Conservation (phyloP, 2,113 vertebrate species). For the Danionella cerebrum region DNA sequence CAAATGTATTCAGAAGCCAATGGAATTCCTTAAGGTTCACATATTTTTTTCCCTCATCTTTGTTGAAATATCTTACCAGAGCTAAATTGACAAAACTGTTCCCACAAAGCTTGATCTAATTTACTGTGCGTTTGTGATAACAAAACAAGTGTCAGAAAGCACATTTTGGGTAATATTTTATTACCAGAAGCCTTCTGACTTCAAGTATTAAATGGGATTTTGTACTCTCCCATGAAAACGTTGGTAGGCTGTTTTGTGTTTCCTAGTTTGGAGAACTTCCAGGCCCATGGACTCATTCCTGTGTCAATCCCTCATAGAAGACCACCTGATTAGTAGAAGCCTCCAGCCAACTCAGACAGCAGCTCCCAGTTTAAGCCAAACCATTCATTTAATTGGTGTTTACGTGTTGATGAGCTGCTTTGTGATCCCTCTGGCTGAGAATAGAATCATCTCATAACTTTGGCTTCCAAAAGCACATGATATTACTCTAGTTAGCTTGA, state of each 20-base stretch:
- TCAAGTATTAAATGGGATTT: background rate
- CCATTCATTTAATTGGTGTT: conserved; percentile 31
- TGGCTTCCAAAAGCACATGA: conserved; percentile 36
- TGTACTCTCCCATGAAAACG: background rate
- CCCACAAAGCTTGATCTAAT: too few relatives aligned
- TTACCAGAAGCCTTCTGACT: background rate
- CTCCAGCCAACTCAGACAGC: conserved; percentile 22
- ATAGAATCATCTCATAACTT: conserved; percentile 32
- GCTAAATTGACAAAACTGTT: too few relatives aligned
- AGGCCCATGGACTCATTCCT: conserved; percentile 5
- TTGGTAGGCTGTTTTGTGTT: conserved; percentile 8
- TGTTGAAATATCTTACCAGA: too few relatives aligned
- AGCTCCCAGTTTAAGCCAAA: background rate
- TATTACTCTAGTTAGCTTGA: background rate
- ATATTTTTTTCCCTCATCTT: too few relatives aligned
- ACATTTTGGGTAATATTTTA: background rate
- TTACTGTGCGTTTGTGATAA: too few relatives aligned
- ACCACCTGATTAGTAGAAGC: conserved; percentile 1
- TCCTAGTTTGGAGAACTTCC: conserved; percentile 3
- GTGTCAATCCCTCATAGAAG: conserved; percentile 6
- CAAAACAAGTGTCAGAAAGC: too few relatives aligned
- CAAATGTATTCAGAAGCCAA: too few relatives aligned
- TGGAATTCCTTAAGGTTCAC: too few relatives aligned
- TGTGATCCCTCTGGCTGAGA: background rate
- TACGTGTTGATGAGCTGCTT: conserved; percentile 6